A percentile compares a stretch with the other conserved stretches of the same genome.
These are phyloP conservation scores for Drosophila paramelanica DNA, from an alignment of 2,888 invertebrate genomes.

Conservation along the genomic window DNA sequence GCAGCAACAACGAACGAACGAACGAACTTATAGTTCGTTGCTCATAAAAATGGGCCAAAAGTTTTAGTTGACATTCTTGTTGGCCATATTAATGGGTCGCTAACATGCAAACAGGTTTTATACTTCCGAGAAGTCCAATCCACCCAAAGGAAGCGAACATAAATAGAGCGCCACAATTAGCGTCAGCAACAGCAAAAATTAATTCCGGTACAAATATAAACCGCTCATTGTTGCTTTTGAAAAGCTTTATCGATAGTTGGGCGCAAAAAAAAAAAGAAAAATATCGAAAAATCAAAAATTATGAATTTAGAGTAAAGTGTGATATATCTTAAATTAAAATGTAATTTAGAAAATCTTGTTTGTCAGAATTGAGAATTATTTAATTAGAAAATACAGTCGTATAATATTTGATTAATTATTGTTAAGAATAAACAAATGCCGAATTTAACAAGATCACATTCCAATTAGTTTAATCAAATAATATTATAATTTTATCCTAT, in stretches of 20 bases:
- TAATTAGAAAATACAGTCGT: too few species aligned
- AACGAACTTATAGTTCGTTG: slow-evolving; percentile 12
- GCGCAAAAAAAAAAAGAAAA: not conserved
- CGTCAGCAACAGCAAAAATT: not conserved
- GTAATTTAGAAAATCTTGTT: too few species aligned
- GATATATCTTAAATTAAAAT: too few species aligned
- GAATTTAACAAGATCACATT: too few species aligned
- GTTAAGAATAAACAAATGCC: too few species aligned
- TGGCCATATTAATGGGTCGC: slow-evolving; percentile 60
- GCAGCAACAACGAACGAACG: slow-evolving; percentile 4
- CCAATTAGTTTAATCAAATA: too few species aligned
- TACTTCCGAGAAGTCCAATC: slow-evolving; percentile 28
- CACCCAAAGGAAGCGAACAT: not conserved
- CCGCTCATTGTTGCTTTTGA: not conserved
- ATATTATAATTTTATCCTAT: too few species aligned
- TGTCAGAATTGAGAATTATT: too few species aligned
- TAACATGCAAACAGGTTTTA: slow-evolving; percentile 57
- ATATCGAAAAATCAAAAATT: too few species aligned
- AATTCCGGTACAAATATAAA: not conserved
- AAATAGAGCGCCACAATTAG: not conserved
- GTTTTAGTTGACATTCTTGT: slow-evolving; percentile 50
- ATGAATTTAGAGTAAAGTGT: too few species aligned
- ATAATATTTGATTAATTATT: too few species aligned
- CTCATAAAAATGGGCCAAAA: slow-evolving; percentile 65
- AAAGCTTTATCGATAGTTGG: too few species aligned